Evolutionary conservation across 2,113 vertebrate genomes (phyloP).

Genomic region (Pomatorhinus ruficollis): DNA sequence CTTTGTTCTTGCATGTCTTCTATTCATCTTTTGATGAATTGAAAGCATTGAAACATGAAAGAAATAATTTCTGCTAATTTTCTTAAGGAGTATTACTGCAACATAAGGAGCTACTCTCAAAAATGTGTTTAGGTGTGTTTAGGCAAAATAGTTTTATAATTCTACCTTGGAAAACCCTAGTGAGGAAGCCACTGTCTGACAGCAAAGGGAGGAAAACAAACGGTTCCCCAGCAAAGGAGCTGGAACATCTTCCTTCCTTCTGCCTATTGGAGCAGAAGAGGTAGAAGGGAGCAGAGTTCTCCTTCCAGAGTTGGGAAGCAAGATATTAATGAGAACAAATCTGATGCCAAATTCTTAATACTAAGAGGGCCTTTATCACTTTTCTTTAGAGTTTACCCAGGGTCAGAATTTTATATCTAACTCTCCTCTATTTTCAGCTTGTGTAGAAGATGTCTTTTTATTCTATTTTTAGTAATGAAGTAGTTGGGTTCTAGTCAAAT

Average conservation of each 20-base stretch:
- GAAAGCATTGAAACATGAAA: background rate
- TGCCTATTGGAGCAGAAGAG: background rate
- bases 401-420: background rate
- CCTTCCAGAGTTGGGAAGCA: background rate
- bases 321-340: background rate
- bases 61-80: background rate
- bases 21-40: background rate
- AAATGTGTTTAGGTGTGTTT: background rate
- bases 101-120: background rate
- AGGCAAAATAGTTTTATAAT: background rate
- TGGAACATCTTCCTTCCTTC: background rate
- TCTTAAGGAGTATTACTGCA: background rate
- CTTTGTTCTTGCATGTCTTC: background rate
- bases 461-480: conserved; percentile 39
- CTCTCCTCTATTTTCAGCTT: conserved; percentile 26
- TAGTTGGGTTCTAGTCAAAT: conserved; percentile 13
- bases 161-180: background rate
- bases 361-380: background rate
- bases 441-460: background rate
- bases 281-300: background rate
- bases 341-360: background rate
- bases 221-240: background rate
- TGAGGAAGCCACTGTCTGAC: background rate
- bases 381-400: background rate
- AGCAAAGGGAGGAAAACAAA: background rate